Conservation (phyloP, 2,888 invertebrate genomes). For the Hyposoter didymator region DNA sequence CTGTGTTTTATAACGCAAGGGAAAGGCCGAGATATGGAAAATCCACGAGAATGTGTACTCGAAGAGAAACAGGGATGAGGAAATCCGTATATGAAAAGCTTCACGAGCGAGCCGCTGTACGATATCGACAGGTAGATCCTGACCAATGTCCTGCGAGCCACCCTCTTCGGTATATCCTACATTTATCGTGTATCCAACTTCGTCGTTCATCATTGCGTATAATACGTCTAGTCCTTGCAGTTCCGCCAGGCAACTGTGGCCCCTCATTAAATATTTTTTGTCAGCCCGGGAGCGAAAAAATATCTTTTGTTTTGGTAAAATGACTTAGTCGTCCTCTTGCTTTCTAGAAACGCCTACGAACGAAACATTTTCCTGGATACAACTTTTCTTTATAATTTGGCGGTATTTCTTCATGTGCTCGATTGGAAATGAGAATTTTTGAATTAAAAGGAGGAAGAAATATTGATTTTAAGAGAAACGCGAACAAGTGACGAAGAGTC, state of each 20-base stretch:
- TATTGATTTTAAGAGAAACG: neutral
- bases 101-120: conserved; percentile 66
- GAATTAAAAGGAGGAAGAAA: no score
- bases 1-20: conserved; percentile 82
- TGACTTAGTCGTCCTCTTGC: neutral
- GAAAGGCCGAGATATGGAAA: conserved; percentile 60
- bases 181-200: conserved; percentile 54
- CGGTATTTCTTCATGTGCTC: no score
- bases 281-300: neutral
- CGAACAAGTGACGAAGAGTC: neutral
- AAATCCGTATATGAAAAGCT: conserved; percentile 73
- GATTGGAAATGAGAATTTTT: no score
- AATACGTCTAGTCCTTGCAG: conserved; percentile 46
- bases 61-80: conserved; percentile 69
- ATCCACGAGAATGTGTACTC: conserved; percentile 52
- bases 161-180: conserved; percentile 41
- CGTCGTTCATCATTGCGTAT: conserved; percentile 54
- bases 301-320: neutral
- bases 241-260: conserved; percentile 24
- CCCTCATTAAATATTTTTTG: conserved; percentile 24
- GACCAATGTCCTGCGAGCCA: conserved; percentile 79
- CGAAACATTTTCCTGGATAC: neutral
- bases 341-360: neutral
- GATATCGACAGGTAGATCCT: conserved; percentile 83
- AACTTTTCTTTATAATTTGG: neutral